Base-by-base conservation (phyloP, 2,797 vertebrate species). In the Petrocephalus sullivani region DNA sequence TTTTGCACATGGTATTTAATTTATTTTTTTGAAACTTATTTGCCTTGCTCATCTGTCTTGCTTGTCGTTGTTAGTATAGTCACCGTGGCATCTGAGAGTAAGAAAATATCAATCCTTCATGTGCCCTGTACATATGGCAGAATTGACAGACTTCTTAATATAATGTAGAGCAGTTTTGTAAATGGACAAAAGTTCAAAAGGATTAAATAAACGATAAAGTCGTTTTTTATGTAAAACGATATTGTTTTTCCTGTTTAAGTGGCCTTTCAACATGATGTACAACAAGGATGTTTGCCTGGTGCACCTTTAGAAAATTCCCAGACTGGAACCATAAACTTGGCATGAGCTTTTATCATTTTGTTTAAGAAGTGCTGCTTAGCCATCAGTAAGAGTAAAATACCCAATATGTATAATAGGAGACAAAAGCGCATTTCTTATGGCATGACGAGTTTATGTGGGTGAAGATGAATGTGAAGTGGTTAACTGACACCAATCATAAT, bases 121-220 rank as follows among this genome's bases (percentile, higher is more conserved):
- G 37, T 41, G 37, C 2, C 37, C 37, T 41, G 37, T 41, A 41
- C 37, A 41, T 41, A 41, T 41, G 37, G 37, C 37, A 41, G 37
- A 41, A 41, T 41, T 41, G 2, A 41, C 37, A 41, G 37, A 41
- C 37, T 16, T 46, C 37, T 41, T 6, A 37, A 78, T 41, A 78
- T 83, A 28, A 83, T 83, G 81, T 51, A 23, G 49, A 83, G 21
- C 41, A n/a, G 81, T 23, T 83, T 83, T 83, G 81, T 54, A 21
- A 83, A 83, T 83, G 81, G 81, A 12, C 81, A 4, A 54, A 6
- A 92, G 91, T 92, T 91, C 92, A 92, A 93, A 93, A 93, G 92
- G 93, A 90, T 93, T 92, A 93, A 92, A 92, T 90, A 91, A 10
- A 87, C 8, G 8, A 4, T 82, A 92, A 94, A 93, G 93, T 93